These are phyloP conservation scores for Phrynocephalus vlangalii DNA, from an alignment of 2,797 vertebrate genomes.

Conservation along the genomic window DNA sequence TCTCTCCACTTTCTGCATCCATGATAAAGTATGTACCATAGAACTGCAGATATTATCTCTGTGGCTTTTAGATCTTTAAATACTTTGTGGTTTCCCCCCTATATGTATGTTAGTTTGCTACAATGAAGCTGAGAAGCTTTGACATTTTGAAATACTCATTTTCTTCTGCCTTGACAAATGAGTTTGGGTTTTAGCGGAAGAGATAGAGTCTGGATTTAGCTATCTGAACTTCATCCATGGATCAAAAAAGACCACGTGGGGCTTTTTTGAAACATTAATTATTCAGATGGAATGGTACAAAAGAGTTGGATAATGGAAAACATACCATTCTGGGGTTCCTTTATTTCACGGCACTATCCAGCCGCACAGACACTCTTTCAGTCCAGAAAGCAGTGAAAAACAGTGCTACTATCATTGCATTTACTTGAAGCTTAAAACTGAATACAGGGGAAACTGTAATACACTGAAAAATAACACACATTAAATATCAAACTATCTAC, in stretches of 20 bases:
- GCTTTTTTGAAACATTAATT: constrained; percentile 79
- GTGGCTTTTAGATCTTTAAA: constrained; percentile 43
- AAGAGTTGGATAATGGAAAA: constrained; percentile 78
- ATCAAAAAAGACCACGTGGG: constrained; percentile 77
- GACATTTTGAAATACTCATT: constrained; percentile 69
- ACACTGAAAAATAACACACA: constrained; percentile 53
- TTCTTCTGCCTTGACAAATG: constrained; percentile 74
- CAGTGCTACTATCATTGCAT: constrained; percentile 69
- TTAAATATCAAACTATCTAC: constrained; percentile 60
- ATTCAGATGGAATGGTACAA: constrained; percentile 79
- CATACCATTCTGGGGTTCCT: constrained; percentile 74
- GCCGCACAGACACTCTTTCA: constrained; percentile 70
- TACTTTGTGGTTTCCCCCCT: constrained; percentile 48
- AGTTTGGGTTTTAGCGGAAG: constrained; percentile 72
- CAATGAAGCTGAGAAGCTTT: constrained; percentile 68
- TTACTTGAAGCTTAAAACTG: constrained; percentile 70
- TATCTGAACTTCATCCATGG: constrained; percentile 79
- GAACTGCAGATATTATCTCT: constrained; percentile 50
- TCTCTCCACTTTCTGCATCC: constrained; percentile 43
- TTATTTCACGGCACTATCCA: constrained; percentile 75
- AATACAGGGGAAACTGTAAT: constrained; percentile 61
- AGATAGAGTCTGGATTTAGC: constrained; percentile 69
- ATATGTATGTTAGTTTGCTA: constrained; percentile 50
- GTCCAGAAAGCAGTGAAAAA: constrained; percentile 73
- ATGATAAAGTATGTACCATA: background rate